A percentile compares a stretch with the other conserved stretches of the same genome.
Evolutionary conservation across 2,797 vertebrate species (phyloP).

Genomic region (Spinibarbus caldwelli): DNA sequence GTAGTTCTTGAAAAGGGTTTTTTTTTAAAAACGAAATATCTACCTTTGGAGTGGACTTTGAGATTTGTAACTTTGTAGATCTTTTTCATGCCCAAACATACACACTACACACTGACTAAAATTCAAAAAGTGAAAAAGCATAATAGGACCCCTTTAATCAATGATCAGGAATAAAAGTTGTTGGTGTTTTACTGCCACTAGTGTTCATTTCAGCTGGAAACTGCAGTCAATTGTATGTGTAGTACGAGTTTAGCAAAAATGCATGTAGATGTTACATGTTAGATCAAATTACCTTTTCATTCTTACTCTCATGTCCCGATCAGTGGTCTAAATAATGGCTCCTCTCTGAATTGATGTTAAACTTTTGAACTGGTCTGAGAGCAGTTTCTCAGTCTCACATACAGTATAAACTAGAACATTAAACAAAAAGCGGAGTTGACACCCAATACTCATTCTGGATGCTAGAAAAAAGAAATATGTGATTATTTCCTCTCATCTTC

Average conservation of each 20-base stretch:
- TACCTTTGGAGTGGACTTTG: too few species aligned
- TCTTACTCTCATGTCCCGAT: neutral
- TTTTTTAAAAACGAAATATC: too few species aligned
- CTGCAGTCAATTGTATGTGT: neutral
- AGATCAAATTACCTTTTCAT: neutral
- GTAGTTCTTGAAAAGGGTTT: too few species aligned
- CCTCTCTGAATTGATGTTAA: neutral
- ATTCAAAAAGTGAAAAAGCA: too few species aligned
- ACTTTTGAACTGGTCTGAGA: constrained; percentile 15
- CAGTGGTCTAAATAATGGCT: neutral
- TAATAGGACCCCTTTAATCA: too few species aligned
- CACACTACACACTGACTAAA: too few species aligned
- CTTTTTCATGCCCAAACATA: too few species aligned
- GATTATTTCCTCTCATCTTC: constrained; percentile 10
- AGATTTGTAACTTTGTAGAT: too few species aligned
- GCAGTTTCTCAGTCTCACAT: neutral
- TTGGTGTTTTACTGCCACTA: too few species aligned
- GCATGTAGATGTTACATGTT: neutral
- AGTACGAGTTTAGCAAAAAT: neutral
- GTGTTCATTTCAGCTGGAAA: too few species aligned
- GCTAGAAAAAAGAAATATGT: neutral
- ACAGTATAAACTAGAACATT: neutral
- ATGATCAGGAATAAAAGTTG: too few species aligned
- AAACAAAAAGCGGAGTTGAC: neutral
- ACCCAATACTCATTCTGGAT: neutral